These are phyloP conservation scores for Zaprionus capensis DNA, from an alignment of 1,140 invertebrate species.

Conservation along the genomic window DNA sequence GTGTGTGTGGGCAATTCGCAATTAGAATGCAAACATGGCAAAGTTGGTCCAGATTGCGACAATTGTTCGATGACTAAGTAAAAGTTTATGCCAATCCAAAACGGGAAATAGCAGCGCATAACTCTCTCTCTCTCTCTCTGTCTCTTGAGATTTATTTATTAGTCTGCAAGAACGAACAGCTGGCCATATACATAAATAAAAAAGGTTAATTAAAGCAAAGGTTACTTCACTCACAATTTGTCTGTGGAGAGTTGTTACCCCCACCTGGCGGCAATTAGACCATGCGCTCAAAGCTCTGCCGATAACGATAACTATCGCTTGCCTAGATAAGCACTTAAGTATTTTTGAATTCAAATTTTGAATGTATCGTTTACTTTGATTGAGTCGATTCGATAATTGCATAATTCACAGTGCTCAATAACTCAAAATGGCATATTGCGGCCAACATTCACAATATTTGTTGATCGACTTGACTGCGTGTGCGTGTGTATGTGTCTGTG, in stretches of 20 bases:
- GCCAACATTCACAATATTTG: conserved; percentile 15
- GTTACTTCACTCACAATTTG: neutral
- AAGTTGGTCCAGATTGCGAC: conserved; percentile 47
- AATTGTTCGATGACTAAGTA: conserved; percentile 49
- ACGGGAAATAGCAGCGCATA: conserved; percentile 22
- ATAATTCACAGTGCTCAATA: conserved; percentile 3
- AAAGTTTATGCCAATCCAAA: conserved; percentile 42
- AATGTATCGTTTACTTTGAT: conserved; percentile 2
- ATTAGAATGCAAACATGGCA: conserved; percentile 45
- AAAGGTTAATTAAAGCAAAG: neutral
- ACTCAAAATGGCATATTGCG: conserved; percentile 7
- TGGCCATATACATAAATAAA: neutral
- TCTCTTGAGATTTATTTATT: conserved; percentile 14
- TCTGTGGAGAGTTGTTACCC: neutral
- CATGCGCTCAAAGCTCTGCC: neutral
- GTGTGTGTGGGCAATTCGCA: conserved; percentile 39
- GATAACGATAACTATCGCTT: conserved; percentile 5
- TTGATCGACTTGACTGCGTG: conserved; percentile 4
- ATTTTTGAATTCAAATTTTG: neutral
- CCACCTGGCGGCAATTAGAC: conserved; percentile 1
- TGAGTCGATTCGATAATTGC: conserved; percentile 4
- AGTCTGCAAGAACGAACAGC: conserved; percentile 8
- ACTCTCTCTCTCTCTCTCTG: conserved; percentile 2
- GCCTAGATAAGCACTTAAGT: neutral
- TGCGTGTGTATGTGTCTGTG: conserved; percentile 20